Base-by-base conservation (phyloP, 1,140 invertebrate genomes). In the Drosophila lowei region DNA sequence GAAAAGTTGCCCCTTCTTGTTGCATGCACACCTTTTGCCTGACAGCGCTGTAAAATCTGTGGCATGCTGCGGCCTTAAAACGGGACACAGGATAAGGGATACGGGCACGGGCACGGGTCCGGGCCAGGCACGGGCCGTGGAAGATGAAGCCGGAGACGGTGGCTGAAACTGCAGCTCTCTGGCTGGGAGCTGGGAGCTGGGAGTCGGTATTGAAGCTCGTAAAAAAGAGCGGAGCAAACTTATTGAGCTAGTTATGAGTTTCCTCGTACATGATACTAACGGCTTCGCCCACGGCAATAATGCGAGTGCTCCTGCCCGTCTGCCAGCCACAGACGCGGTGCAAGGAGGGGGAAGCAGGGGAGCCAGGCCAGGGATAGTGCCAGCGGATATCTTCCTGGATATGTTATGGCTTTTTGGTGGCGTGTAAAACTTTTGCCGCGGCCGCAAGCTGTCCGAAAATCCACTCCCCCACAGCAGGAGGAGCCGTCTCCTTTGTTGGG, bases 191-290 rank as follows among this genome's bases (percentile, higher is more conserved):
- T 30, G 25, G 34, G 13, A 56, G 11, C 50, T 41, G 18, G 18
- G 18, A 18, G 18, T 18, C 56, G 53, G 60, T 49, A 73, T 44
- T 60, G 79, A 54, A 50, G 75, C 52, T 88, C 83, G 84, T 88
- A 88, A 88, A 86, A 86, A 88, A 88, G 79, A 77, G 83, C 84
- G 42, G 44, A 63, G 66, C 60, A 83, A 88, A 88, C 83, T 88
- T 88, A 88, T 88, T 88, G 83, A 88, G 83, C 83, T 86, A 88
- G 83, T 88, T 88, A 88, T 88, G 83, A 88, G 79, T 88, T 86
- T 68, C 34, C 34, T 38, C 75, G 84, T 88, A 88, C 83, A 88
- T 89, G 83, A 79, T 83, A 88, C 83, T 86, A 86, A 88, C 77
- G 77, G 77, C 83, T 59, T 49, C 77, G 77, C 73, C 68, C 70